Evolutionary conservation across 2,888 invertebrate species (phyloP), one percentile per base, ranked within the genome.

Genomic region (Listrodromus nycthemerus): DNA sequence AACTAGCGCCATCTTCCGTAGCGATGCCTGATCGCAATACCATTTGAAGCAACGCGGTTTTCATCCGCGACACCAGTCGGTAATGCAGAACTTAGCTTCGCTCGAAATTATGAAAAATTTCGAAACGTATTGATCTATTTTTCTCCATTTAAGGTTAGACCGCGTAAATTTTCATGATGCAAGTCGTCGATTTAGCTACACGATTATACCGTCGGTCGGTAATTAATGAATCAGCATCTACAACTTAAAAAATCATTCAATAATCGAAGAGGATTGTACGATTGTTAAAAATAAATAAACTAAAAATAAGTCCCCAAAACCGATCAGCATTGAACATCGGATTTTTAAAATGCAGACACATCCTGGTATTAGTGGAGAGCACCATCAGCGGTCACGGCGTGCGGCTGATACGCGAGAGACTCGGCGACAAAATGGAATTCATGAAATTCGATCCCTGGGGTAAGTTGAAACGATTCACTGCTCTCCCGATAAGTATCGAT

Each of bases 351-450:
- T 95, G 87, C 90, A 97, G 97, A 91, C 92, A 94, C 83, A 94
- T 98, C 67, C 96, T 98, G 96, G 97, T 98, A 8, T 89, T 96
- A 86, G 94, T 97, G 95, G 96, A 97, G 92, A 98, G 98, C 93
- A 94, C 96, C 73, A 96, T 97, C 1, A 96, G 95, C 89, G 97
- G 97, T 0, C 98, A 98, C 90, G 95, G 95, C 88, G 95, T 95
- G 81, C 95, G 95, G 81, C 91, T 93, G 80, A 94, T 96, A 65
- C 95, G 97, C 80, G 97, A 97, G 89, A 95, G 98, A 87, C 92
- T 96, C 66, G 96, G 94, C 1, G 97, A 98, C 13, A 98, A 98
- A 95, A 84, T 97, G 73, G 98, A 98, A 94, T 85, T 96, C 0
- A 94, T 97, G 83, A 92, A 94, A 75, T 97, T 96, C 88, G 98